phyloP scores from a whole-genome alignment of 2,113 vertebrate genomes.

The Edolisoma coerulescens region DNA sequence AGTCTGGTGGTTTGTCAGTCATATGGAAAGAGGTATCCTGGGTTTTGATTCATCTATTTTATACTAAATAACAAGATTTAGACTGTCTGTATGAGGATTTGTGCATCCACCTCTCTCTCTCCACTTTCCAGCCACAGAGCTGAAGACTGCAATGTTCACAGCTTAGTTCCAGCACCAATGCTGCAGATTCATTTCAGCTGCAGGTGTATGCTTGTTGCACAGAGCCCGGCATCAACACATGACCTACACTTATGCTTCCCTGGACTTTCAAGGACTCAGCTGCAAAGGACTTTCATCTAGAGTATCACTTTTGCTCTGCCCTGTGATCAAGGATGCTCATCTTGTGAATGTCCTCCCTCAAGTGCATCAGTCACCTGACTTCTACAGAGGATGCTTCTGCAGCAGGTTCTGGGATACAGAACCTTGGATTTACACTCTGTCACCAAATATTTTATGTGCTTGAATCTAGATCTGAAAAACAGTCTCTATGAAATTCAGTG shows the following conservation, averaged over 20 bases:
- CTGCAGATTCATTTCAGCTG: background rate
- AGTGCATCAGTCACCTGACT: background rate
- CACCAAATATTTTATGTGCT: background rate
- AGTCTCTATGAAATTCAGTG: background rate
- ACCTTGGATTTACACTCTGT: background rate
- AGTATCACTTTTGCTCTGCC: background rate
- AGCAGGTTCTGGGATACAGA: background rate
- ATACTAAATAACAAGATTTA: background rate
- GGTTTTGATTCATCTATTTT: background rate
- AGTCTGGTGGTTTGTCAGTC: constrained; percentile 13
- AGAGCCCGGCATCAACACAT: background rate
- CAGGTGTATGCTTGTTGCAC: background rate
- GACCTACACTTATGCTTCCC: background rate
- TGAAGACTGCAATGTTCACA: background rate
- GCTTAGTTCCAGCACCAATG: background rate
- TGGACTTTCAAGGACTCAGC: background rate
- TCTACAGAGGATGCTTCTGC: background rate
- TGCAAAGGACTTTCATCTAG: background rate
- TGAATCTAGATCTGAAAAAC: background rate
- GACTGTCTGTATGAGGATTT: background rate
- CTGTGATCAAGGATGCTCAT: background rate
- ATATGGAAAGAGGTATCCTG: background rate
- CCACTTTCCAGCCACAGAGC: background rate
- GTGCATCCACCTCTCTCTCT: background rate
- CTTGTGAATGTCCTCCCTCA: background rate